Evolutionary conservation across 2,888 invertebrate species (phyloP), one percentile per base, ranked within the genome.

Genomic region (Himalopsyche anomala): DNA sequence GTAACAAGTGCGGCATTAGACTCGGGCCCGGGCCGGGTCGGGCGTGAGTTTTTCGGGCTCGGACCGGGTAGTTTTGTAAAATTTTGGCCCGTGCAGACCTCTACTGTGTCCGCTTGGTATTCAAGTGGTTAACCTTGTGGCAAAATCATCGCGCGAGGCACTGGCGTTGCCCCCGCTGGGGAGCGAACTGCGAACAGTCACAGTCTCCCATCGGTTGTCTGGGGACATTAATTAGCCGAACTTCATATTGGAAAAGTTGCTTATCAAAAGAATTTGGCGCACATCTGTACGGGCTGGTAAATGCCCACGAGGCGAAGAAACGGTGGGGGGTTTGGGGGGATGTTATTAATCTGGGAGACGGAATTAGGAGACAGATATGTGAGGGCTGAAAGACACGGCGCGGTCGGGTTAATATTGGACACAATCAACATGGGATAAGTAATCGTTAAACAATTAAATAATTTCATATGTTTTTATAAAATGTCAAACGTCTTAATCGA

Each of bases 171-270:
- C 38, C 36, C 38, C 38, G 36, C 74, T 36, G 38, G 74, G 74
- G 74, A 38, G 74, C 38, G 74, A 74, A 38, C 74, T 74, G 74
- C 74, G 74, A 74, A 36, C 74, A 74, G 74, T 74, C 74, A 15
- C 74, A 74, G 36, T 74, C 74, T 11, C 84, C 82, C 74, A 74
- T 36, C 74, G 74, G 74, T 74, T 74, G 74, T 74, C 87, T 84
- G 87, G 88, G 87, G 88, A 87, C 88, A 87, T 88, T 88, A 88
- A 88, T 88, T 88, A 88, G 85, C 87, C 88, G 74, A 88, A 87
- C 84, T 87, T 87, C 87, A 88, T 88, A 88, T 88, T 88, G 88
- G 88, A 88, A 88, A 88, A 87, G 85, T 88, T 88, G 84, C 45
- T 74, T 74, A 74, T 74, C 74, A 74, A 74, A 74, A 74, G 74